Conservation (phyloP, 1,140 invertebrate genomes). For the Nymphalis io region DNA sequence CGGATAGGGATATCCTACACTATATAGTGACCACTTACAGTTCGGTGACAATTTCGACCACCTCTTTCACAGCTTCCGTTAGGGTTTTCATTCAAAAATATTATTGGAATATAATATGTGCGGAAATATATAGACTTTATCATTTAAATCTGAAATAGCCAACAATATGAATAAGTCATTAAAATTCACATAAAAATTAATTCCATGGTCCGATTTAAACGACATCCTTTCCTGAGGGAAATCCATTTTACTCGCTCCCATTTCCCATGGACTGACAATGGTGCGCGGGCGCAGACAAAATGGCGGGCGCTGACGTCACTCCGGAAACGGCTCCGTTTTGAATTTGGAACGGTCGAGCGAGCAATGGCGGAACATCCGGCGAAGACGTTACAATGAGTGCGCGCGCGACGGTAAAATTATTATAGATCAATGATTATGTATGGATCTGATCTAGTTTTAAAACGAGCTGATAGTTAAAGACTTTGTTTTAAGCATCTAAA, state of each 20-base stretch:
- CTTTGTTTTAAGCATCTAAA: background rate
- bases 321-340: slow-evolving; percentile 78
- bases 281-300: slow-evolving; percentile 68
- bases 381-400: slow-evolving; percentile 78
- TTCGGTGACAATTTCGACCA: too few species aligned
- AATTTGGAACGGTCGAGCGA: slow-evolving; percentile 79
- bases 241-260: slow-evolving; percentile 54
- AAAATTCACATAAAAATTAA: slow-evolving; percentile 2
- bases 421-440: slow-evolving; percentile 39
- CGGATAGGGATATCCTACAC: too few species aligned
- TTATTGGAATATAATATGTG: too few species aligned
- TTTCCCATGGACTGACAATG: slow-evolving; percentile 71
- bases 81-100: too few species aligned
- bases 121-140: background rate
- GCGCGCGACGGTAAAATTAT: slow-evolving; percentile 46
- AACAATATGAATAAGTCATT: slow-evolving; percentile 1
- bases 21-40: too few species aligned
- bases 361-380: slow-evolving; percentile 78
- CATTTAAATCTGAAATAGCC: background rate
- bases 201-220: slow-evolving; percentile 7
- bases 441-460: slow-evolving; percentile 34
- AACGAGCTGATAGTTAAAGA: slow-evolving; percentile 39
- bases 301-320: slow-evolving; percentile 74
- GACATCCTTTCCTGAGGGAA: slow-evolving; percentile 62
- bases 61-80: too few species aligned